Base-by-base conservation (phyloP, 2,113 vertebrate species). In the Eurypyga helias region DNA sequence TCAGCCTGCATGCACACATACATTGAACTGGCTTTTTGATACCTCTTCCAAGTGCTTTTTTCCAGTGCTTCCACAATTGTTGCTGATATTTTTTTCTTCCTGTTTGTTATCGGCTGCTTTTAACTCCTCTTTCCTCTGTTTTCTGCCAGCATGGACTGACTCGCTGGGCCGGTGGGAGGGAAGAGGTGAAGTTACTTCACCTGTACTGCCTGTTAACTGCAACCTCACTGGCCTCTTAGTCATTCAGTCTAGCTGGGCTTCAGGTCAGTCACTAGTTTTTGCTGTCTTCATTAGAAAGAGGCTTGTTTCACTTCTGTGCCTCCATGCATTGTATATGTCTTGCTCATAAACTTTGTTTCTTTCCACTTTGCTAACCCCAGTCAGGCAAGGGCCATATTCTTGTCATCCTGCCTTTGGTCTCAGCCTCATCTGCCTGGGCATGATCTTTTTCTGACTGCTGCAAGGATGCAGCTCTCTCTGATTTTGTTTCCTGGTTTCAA, bases 21-120 rank as follows among this genome's bases (percentile, higher is more conserved):
- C 13, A 13, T 4, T 34, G 15, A 81, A 28, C 19, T 83, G 58
- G 20, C 34, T 84, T 91, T 67, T 87, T 57, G 13, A 29, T 91
- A 52, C 13, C 34, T 76, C 78, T 79, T 95, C 38, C 48, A 55
- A 87, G 67, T 55, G 21, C 49, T 91, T 58, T 13, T 72, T 92
- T 69, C 19, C 43, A 60, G 17, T 41, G 28, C 23, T 90, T 83
- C 33, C 34, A 60, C 19, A 62, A 7, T 25, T 46, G 19, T 26
- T 84, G 34, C 12, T 41, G 41, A 12, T 41, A 12, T 41, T 41
- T 41, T 83, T 93, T 51, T 49, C 9, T 66, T 58, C 13, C n/a
- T 36, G 13, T 87, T 89, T 1, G 0, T 49, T 67, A 21, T 10
- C 1, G 1, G 6, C 33, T 69, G 26, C 45, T 82, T 87, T 75